Conservation (phyloP, 2,113 vertebrate genomes). For the Trematomus loennbergii region DNA sequence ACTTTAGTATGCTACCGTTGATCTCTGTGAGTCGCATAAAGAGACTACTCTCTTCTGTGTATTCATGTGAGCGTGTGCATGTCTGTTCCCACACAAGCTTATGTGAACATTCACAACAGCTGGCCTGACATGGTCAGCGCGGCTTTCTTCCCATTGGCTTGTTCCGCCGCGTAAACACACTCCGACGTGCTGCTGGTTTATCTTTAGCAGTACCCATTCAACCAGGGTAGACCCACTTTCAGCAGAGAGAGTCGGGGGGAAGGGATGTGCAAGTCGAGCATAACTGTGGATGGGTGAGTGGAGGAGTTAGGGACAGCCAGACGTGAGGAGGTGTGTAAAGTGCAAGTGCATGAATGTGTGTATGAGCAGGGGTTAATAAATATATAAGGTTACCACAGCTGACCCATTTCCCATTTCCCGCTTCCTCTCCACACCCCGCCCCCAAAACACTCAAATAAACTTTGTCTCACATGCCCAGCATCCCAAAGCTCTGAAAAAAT, state of each 20-base stretch:
- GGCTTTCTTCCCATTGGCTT: slow-evolving; percentile 57
- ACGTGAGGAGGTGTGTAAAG: slow-evolving; percentile 47
- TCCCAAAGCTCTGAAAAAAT: slow-evolving; percentile 44
- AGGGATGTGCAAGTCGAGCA: slow-evolving; percentile 35
- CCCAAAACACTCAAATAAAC: slow-evolving; percentile 64
- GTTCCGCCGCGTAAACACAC: slow-evolving; percentile 68
- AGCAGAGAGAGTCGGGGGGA: neutral
- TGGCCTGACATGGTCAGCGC: slow-evolving; percentile 56
- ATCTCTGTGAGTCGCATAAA: slow-evolving; percentile 27
- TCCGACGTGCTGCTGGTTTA: slow-evolving; percentile 67
- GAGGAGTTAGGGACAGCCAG: slow-evolving; percentile 2
- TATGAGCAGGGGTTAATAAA: slow-evolving; percentile 60
- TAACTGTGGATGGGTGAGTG: slow-evolving; percentile 29
- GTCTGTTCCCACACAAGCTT: slow-evolving; percentile 26
- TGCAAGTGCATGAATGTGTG: slow-evolving; percentile 28
- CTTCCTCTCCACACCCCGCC: slow-evolving; percentile 46
- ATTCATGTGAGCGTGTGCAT: slow-evolving; percentile 16
- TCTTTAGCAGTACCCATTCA: slow-evolving; percentile 75
- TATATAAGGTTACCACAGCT: slow-evolving; percentile 75
- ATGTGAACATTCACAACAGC: slow-evolving; percentile 73
- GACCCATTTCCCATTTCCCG: slow-evolving; percentile 74
- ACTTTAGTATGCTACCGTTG: slow-evolving; percentile 41
- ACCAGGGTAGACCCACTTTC: slow-evolving; percentile 51
- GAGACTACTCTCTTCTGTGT: slow-evolving; percentile 19
- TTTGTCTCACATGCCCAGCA: slow-evolving; percentile 55